phyloP scores from a whole-genome alignment of 2,797 vertebrate species.

The Acanthornis magna region DNA sequence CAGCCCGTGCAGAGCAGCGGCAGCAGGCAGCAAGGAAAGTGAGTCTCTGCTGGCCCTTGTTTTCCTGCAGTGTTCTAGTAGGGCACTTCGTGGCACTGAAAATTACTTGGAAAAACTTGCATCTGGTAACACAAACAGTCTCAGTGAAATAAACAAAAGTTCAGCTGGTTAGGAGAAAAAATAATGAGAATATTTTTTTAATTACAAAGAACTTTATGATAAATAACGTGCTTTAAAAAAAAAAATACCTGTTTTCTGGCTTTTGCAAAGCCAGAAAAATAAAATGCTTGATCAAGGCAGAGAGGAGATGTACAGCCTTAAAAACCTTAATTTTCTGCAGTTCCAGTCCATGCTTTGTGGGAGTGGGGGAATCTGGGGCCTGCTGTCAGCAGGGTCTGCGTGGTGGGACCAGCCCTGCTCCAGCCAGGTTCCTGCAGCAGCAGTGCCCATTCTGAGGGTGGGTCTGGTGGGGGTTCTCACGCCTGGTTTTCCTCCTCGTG shows the following conservation, averaged over 20 bases:
- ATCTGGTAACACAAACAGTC: fast-evolving
- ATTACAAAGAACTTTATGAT: not conserved
- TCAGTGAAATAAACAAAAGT: not conserved
- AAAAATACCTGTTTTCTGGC: not conserved
- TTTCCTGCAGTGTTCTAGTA: not conserved
- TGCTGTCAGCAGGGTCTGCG: not conserved
- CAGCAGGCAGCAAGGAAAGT: conserved; percentile 56
- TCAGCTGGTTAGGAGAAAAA: not conserved
- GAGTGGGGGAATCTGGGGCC: not conserved
- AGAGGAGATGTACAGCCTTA: not conserved
- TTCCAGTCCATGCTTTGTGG: not conserved
- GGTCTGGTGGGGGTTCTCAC: not conserved
- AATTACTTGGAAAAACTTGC: not conserved
- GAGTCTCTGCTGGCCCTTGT: not conserved
- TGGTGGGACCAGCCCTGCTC: not conserved
- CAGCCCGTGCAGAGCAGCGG: not conserved
- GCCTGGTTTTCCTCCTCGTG: not conserved
- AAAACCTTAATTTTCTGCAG: not conserved
- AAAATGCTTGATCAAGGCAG: not conserved
- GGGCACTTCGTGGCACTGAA: not conserved
- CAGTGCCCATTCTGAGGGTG: fast-evolving
- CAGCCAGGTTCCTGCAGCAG: not conserved
- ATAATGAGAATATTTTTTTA: not conserved
- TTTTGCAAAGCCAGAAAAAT: not conserved
- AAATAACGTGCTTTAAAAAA: not conserved